These are phyloP conservation scores for Laticauda laticaudata DNA, from an alignment of 2,113 vertebrate species.

Conservation along the genomic window DNA sequence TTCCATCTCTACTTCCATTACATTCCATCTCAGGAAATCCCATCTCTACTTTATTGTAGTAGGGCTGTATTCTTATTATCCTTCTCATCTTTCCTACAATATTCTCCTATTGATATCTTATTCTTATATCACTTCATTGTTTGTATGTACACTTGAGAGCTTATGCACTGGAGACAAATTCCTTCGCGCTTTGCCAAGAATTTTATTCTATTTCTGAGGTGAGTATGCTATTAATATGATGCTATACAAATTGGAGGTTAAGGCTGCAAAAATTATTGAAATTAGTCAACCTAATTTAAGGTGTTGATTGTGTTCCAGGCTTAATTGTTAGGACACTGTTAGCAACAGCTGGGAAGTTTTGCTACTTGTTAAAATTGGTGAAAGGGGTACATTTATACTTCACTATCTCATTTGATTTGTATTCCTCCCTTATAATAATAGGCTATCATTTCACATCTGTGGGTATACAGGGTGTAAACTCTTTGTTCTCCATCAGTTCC, in stretches of 20 bases:
- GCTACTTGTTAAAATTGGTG: background rate
- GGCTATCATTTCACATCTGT: background rate
- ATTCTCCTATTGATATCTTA: background rate
- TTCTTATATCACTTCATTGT: no score
- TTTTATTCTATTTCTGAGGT: background rate
- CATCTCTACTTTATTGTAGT: background rate
- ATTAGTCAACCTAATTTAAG: background rate
- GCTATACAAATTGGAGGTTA: background rate
- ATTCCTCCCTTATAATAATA: background rate
- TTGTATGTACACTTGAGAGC: no score
- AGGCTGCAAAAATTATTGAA: background rate
- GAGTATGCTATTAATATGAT: background rate
- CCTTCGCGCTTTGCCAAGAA: no score
- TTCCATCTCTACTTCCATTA: no score
- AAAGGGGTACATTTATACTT: background rate
- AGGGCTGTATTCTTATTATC: background rate
- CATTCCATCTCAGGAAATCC: no score
- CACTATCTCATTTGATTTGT: background rate
- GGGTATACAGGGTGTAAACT: background rate
- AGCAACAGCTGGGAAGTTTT: background rate
- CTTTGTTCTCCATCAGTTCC: background rate
- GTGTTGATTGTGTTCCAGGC: background rate
- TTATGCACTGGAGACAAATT: no score
- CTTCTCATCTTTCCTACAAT: background rate
- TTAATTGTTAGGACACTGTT: background rate